These are phyloP conservation scores for Syngnathus typhle DNA, from an alignment of 2,113 vertebrate species.

Conservation along the genomic window DNA sequence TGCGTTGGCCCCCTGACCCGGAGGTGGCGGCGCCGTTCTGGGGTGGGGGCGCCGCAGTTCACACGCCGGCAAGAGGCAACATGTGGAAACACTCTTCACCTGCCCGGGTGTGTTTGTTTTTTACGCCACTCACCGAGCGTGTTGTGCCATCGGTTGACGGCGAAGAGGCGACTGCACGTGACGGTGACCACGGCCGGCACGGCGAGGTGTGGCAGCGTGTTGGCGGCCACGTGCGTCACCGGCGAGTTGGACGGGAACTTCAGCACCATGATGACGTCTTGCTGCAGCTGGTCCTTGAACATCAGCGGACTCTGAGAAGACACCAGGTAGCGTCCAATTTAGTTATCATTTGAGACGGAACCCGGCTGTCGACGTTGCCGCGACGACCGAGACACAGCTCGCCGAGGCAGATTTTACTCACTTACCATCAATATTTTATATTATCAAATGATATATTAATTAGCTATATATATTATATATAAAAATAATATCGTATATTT, in stretches of 20 bases:
- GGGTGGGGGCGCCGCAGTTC: constrained; percentile 35
- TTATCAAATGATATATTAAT: too few relatives aligned
- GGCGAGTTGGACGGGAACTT: constrained; percentile 99
- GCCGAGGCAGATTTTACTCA: too few relatives aligned
- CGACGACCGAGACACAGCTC: too few relatives aligned
- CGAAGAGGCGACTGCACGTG: constrained; percentile 94
- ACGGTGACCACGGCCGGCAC: constrained; percentile 92
- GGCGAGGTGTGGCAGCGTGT: constrained; percentile 92
- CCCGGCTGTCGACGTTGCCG: too few relatives aligned
- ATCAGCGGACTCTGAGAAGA: constrained; percentile 89
- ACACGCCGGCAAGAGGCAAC: constrained; percentile 22
- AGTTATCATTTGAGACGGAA: too few relatives aligned
- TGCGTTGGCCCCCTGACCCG: constrained; percentile 64
- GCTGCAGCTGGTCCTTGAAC: constrained; percentile 99
- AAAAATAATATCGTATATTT: too few relatives aligned
- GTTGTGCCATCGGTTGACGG: constrained; percentile 98
- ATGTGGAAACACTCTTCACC: constrained; percentile 64
- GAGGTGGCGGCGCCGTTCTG: constrained; percentile 67
- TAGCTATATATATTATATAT: too few relatives aligned
- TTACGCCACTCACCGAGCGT: constrained; percentile 83
- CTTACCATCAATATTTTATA: too few relatives aligned
- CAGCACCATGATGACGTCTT: constrained; percentile 98
- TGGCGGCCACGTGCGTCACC: constrained; percentile 93
- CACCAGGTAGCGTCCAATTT: not conserved
- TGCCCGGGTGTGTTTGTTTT: constrained; percentile 40